Conservation (phyloP, 2,888 invertebrate species). For the Macropis europaea region DNA sequence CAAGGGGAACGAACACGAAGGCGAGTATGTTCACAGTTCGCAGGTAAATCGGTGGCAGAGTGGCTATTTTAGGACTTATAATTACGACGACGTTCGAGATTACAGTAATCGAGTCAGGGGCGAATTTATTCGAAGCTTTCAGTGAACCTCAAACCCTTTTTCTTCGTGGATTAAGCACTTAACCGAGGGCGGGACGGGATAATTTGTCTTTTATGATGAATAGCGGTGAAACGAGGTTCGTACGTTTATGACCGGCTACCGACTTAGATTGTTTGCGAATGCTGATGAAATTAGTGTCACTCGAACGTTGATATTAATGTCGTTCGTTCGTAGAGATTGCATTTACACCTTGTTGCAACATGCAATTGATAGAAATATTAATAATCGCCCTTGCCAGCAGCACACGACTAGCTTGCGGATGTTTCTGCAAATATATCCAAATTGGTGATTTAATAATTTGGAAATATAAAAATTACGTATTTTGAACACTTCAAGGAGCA, state of each 20-base stretch:
- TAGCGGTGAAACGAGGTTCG: constrained; percentile 22
- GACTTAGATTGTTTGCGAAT: constrained; percentile 16
- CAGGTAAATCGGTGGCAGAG: not conserved
- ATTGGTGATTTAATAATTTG: no score
- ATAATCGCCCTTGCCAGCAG: no score
- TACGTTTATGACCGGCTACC: constrained; percentile 28
- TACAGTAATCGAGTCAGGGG: constrained; percentile 26
- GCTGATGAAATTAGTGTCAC: constrained; percentile 30
- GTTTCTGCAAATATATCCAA: no score
- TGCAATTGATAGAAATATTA: constrained; percentile 22
- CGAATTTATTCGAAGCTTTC: constrained; percentile 33
- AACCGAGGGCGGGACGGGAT: constrained; percentile 22
- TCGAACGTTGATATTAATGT: constrained; percentile 4
- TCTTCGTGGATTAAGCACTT: constrained; percentile 16
- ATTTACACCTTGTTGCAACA: constrained; percentile 22
- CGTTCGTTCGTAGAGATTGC: not conserved
- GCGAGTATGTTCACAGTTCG: not conserved
- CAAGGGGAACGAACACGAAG: not conserved
- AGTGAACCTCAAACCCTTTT: constrained; percentile 14
- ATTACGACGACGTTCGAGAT: constrained; percentile 25
- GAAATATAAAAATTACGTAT: no score
- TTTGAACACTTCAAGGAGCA: no score
- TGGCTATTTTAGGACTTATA: constrained; percentile 26
- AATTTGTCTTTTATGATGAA: constrained; percentile 34
- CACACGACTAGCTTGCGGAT: no score